Base-by-base conservation (phyloP, 2,888 invertebrate genomes). In the Ophion obscuratus region DNA sequence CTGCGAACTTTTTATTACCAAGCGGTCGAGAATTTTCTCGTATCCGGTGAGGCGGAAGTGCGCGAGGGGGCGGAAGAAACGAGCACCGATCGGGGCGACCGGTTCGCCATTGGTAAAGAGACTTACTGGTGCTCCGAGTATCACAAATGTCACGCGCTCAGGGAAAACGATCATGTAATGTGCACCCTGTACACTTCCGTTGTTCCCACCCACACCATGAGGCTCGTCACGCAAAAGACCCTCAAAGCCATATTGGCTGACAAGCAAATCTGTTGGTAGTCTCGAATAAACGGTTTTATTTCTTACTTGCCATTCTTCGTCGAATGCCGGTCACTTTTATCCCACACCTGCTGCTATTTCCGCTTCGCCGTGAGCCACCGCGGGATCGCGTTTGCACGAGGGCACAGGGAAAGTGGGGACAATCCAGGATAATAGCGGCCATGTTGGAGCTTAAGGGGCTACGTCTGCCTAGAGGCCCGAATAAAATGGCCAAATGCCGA, bases 111-210 rank as follows among this genome's bases (percentile, higher is more conserved):
- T 36, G 91, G 91, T 9, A 94, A 94, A 86, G 97, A 97, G 94
- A 96, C 97, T 0, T 98, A 97, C 92, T 97, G 97, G 96, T 97
- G 97, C 92, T 97, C 97, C 0, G 98, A 98, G 91, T 97, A 97
- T 92, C 97, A 98, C 93, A 98, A 98, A 94, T 97, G 98, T 90
- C 97, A 97, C 91, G 97, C 97, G 0, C 95, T 96, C 27, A 96
- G 96, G 91, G 95, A 95, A 2, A 95, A 95, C 10, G 95, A 96
- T 86, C 95, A 97, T 90, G 94, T 98, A 81, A 95, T 98, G 86
- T 97, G 97, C 92, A 95, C 96, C 10, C 94, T 98, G 0, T 98
- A 97, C 91, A 95, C 96, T 11, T 96, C 97, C 11, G 95, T 96
- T 31, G 96, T 98, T 81, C 97, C 97, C 27, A 96, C 96, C 24